Evolutionary conservation across 2,797 vertebrate genomes (phyloP).

Genomic region (Lepilemur ruficaudatus): DNA sequence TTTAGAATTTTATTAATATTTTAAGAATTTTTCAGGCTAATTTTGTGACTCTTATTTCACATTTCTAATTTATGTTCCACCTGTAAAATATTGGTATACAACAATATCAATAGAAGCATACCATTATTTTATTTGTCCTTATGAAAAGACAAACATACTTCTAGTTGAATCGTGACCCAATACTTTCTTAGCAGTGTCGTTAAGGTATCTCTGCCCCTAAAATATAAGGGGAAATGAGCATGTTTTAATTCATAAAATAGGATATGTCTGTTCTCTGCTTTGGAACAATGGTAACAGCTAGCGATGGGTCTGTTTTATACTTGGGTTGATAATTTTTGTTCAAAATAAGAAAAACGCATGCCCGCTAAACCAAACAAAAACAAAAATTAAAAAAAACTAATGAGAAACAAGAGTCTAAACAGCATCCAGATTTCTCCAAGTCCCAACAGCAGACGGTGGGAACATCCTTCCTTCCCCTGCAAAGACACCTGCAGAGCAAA

Average conservation of each 20-base stretch:
- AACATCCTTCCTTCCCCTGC: neutral
- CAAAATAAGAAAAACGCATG: neutral
- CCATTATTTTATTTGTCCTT: neutral
- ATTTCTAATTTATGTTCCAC: neutral
- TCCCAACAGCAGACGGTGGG: rapidly evolving
- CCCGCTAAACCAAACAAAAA: neutral
- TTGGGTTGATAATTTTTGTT: neutral
- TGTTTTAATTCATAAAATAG: too few species aligned
- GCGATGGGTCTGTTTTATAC: neutral
- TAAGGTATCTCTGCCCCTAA: neutral
- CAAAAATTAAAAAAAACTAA: neutral
- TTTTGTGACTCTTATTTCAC: neutral
- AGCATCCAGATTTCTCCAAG: neutral
- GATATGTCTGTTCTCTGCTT: neutral
- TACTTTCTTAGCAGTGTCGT: neutral
- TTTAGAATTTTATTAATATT: neutral
- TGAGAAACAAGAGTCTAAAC: neutral
- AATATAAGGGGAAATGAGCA: rapidly evolving
- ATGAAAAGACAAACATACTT: neutral
- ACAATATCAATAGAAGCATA: neutral
- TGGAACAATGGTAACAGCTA: too few species aligned
- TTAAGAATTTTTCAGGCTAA: neutral
- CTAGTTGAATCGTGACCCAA: too few species aligned
- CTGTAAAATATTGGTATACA: neutral
- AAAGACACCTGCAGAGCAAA: neutral